phyloP scores from a whole-genome alignment of 2,888 invertebrate species.

The Phalangium opilio region DNA sequence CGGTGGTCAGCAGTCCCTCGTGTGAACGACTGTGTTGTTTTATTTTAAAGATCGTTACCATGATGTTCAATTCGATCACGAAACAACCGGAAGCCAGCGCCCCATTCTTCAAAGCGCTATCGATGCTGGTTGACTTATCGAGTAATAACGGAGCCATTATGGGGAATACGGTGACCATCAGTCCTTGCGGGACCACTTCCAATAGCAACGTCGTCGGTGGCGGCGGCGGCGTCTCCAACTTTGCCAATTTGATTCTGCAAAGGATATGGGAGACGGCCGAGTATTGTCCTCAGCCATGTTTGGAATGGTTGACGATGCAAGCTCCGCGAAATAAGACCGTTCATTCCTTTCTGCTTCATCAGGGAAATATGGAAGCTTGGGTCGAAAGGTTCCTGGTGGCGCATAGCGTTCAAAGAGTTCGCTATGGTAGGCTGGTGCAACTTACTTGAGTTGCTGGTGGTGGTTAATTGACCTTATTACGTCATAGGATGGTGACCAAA shows the following conservation, averaged over 20 bases:
- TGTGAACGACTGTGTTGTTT: background rate
- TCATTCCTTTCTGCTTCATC: slow-evolving; percentile 74
- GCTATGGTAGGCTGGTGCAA: slow-evolving; percentile 55
- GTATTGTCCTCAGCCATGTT: slow-evolving; percentile 74
- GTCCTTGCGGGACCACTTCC: background rate
- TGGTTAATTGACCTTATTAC: no score
- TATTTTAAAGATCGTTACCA: slow-evolving; percentile 49
- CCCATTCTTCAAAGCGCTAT: slow-evolving; percentile 80
- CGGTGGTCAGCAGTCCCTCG: background rate
- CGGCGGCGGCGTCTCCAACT: slow-evolving; percentile 68
- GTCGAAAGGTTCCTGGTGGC: slow-evolving; percentile 73
- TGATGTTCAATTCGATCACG: slow-evolving; percentile 78
- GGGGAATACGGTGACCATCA: background rate
- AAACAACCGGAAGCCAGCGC: slow-evolving; percentile 77
- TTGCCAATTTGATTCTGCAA: slow-evolving; percentile 71
- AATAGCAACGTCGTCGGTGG: slow-evolving; percentile 37
- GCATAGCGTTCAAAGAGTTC: slow-evolving; percentile 67
- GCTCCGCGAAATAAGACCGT: slow-evolving; percentile 70
- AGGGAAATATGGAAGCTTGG: slow-evolving; percentile 66
- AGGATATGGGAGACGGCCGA: slow-evolving; percentile 69
- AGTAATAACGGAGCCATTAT: background rate
- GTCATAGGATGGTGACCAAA: no score
- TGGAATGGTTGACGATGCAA: slow-evolving; percentile 60
- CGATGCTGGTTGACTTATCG: slow-evolving; percentile 60
- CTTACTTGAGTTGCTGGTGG: no score